Base-by-base conservation (phyloP, 2,888 invertebrate genomes). In the Plagodis pulveraria region DNA sequence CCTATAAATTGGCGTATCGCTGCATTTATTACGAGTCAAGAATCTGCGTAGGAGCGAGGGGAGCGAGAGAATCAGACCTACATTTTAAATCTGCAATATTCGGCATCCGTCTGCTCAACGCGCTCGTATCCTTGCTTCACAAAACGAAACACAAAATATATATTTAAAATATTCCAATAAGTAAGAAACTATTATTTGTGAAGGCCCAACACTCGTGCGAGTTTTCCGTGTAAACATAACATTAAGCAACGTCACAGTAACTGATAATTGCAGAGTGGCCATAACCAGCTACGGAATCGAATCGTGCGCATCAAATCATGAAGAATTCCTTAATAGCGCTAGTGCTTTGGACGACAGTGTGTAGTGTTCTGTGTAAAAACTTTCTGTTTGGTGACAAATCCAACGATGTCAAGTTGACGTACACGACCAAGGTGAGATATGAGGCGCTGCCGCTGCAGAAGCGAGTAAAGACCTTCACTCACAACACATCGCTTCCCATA, bases 381-480 rank as follows among this genome's bases (percentile, higher is more conserved):
- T 80, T 77, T 42, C 72, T 77, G 42, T 83, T 80, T n/a, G 84
- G 84, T 0, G 70, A 72, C 38, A 75, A 76, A 43, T 69, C 72
- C 2, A 56, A 65, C 0, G 46, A 69, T 6, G 70, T 72, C 0
- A 72, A 54, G 35, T 22, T 79, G 40, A 66, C 76, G 36, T 65
- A 71, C 38, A 70, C 74, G 9, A 77, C 73, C 9, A 81, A 76
- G 43, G 66, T 84, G 40, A 73, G 73, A 49, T 78, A 77, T 40
- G 81, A 81, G 66, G 82, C 84, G 0, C 62, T 83, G 8, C 84
- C 84, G 8, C 69, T 80, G 64, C 77, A 74, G 65, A 84, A 83
- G 58, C 67, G 84, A 4, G 59, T 83, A 6, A 80, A 80, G 53
- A 60, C 61, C 6, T 81, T 71, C 57, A 60, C 65, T 0, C 83